These are phyloP conservation scores for Chironex yamaguchii DNA, from an alignment of 30 jellyfish, hydroid and myxozoan species.

Conservation along the genomic window DNA sequence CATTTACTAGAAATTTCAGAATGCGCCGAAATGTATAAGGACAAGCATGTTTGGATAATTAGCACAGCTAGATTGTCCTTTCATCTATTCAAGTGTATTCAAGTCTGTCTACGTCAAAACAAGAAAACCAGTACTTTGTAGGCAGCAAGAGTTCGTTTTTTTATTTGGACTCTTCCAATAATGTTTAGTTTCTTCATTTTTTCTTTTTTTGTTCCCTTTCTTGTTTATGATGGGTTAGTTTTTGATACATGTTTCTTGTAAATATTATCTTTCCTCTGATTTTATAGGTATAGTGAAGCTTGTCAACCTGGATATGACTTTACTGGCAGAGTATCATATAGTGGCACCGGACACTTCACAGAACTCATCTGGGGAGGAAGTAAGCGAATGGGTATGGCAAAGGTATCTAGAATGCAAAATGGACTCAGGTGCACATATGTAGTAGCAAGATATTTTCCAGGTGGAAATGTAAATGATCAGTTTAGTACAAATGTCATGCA, in stretches of 20 bases:
- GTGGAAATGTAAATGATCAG: constrained; percentile 80
- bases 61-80: too few relatives aligned
- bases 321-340: constrained; percentile 60
- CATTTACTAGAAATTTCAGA: too few relatives aligned
- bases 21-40: too few relatives aligned
- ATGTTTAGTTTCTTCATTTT: too few relatives aligned
- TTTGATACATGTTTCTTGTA: not conserved
- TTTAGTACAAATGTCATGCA: constrained; percentile 76
- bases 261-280: too few relatives aligned
- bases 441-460: constrained; percentile 95
- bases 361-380: constrained; percentile 94
- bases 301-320: constrained; percentile 96
- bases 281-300: constrained; percentile 89
- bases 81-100: too few relatives aligned
- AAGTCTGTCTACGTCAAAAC: too few relatives aligned
- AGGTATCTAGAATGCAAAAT: constrained; percentile 94
- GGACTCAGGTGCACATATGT: constrained; percentile 92
- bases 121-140: too few relatives aligned
- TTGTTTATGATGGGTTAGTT: not conserved
- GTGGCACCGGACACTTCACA: constrained; percentile 97
- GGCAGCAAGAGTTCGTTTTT: too few relatives aligned
- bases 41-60: too few relatives aligned
- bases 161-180: too few relatives aligned
- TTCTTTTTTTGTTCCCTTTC: not conserved
- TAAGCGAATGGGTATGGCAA: constrained; percentile 91